Evolutionary conservation across 2,797 vertebrate species (phyloP), one percentile per base, ranked within the genome.

Genomic region (Rhinogobio ventralis): DNA sequence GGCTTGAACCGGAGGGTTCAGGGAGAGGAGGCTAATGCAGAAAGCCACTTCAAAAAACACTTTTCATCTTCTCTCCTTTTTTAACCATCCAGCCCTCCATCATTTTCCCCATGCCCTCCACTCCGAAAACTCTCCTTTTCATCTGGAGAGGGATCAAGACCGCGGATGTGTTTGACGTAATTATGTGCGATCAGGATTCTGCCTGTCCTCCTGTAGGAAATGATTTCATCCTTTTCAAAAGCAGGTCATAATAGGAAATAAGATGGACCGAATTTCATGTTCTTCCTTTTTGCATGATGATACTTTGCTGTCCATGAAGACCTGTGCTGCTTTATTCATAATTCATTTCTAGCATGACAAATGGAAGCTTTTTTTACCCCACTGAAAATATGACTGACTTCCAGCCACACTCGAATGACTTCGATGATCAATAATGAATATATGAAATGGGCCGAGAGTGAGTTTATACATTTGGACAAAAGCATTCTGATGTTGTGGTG

Each of bases 391-490:
- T 91, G 91, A 89, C 19, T 91, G 81, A 91, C 92, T 93, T 93
- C 92, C 90, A 92, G 89, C 72, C 92, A 91, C 92, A 93, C 62
- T 55, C 11, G 93, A 93, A 92, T 87, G 45, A 88, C 85, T 33
- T 92, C 88, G 87, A 86, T 81, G 20, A 94, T 97, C 96, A 98
- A 97, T 98, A 97, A 98, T 97, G 97, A 95, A 98, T 98, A 84
- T 95, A 96, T 96, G 96, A 97, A 97, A 97, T 96, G 95, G 96
- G 95, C 95, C 94, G 96, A 95, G 96, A 96, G 96, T 95, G 96
- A 95, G 93, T 95, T 95, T 96, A 96, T 95, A 96, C 91, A 94
- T 94, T 93, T 94, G 95, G 94, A 95, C 95, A 96, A 96, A 96
- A 95, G 95, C 95, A 95, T 96, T 95, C 94, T 95, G 95, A 94